Base-by-base conservation (phyloP, 2,797 vertebrate species). In the Manis pentadactyla region DNA sequence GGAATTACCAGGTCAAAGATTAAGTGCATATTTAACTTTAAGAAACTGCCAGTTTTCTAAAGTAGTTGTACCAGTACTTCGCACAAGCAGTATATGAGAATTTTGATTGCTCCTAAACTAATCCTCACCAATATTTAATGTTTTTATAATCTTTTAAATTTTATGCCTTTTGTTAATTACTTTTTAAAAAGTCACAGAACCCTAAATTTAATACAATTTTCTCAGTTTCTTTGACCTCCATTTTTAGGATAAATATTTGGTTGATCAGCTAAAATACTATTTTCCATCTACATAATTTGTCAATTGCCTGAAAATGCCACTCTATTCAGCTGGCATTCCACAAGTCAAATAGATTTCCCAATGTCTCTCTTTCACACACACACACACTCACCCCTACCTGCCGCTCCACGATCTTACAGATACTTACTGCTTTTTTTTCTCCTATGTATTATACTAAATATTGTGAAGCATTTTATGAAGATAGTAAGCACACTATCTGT, bases 31-130 rank as follows among this genome's bases (percentile, higher is more conserved):
- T 87, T 94, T 75, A 69, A 57, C 7, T 78, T 66, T 46, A 49
- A 79, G 78, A 88, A 89, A 68, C 31, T 87, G 21, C 46, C 53
- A 31, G 57, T 73, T 86, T 96, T 94, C 64, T 92, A 23, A 84
- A 85, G 29, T 79, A 89, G 34, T 87, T 94, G 55, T 73, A 27
- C 29, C 39, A 74, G 85, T 79, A 79, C 10, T 78, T 92, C 18
- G 34, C 18, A 42, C 34, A 81, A 57, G 39, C 37, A 63, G 10
- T 61, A n/a, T 61, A 4, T 37, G 31, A 95, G 51, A 31, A 31
- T 66, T 78, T 89, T 34, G 53, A 42, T 77, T 79, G 64, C 17
- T 82, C 9, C 29, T 68, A n/a, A n/a, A n/a, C n/a, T n/a, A 10
- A 25, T 87, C 71, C n/a, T 83, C 53, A 51, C 8, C 55, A 69